Percentiles rank a stretch among this genome's conserved stretches.
phyloP scores from a whole-genome alignment of 1,140 invertebrate species.

The Acromyrmex charruanus region DNA sequence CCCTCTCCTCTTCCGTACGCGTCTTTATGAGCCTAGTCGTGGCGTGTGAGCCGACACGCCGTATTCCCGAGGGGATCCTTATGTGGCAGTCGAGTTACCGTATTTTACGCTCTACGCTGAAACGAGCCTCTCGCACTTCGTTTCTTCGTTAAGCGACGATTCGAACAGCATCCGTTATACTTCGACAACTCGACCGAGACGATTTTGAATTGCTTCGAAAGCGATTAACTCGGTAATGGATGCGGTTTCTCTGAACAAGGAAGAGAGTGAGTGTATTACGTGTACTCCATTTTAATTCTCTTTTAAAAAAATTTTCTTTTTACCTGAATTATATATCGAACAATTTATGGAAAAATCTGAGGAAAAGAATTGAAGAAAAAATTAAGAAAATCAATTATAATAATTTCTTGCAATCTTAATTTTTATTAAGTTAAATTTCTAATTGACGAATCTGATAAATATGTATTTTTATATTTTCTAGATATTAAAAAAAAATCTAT shows the following conservation, averaged over 20 bases:
- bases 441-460: neutral
- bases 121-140: constrained; percentile 43
- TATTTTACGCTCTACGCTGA: constrained; percentile 47
- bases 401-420: neutral
- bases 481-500: neutral
- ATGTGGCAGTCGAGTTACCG: constrained; percentile 47
- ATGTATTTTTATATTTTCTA: neutral
- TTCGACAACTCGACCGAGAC: constrained; percentile 15
- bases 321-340: neutral
- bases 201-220: constrained; percentile 26
- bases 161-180: constrained; percentile 33
- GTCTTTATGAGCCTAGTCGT: constrained; percentile 38
- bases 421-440: neutral
- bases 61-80: constrained; percentile 52
- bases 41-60: constrained; percentile 47
- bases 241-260: constrained; percentile 6
- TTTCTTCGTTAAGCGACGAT: constrained; percentile 49
- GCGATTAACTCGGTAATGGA: constrained; percentile 18
- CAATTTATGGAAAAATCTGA: neutral
- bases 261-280: neutral
- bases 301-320: neutral
- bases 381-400: neutral
- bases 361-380: neutral
- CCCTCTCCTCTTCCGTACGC: constrained; percentile 7
- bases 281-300: constrained; percentile 12